A percentile compares a stretch with the other conserved stretches of the same genome.
Evolutionary conservation across 2,797 vertebrate genomes (phyloP).

Genomic region (Pseudocheirus occidentalis): DNA sequence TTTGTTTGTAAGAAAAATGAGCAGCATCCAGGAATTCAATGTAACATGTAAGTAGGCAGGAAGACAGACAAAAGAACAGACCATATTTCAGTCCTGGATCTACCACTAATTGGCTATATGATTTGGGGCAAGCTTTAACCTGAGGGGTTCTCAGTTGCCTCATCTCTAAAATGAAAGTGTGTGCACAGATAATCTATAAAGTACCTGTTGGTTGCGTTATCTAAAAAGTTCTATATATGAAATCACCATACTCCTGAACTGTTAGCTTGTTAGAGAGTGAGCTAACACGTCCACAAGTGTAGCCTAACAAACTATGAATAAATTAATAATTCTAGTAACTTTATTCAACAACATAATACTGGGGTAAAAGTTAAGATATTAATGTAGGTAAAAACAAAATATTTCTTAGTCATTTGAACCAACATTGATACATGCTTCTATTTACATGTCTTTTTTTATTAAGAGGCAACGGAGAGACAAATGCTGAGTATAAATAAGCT

Average conservation of each 20-base stretch:
- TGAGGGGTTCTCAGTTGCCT: background rate
- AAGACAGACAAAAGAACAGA: background rate
- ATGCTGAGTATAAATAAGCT: background rate
- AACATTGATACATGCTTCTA: background rate
- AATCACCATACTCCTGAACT: background rate
- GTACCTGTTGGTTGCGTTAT: background rate
- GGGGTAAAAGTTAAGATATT: background rate
- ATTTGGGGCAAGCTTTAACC: background rate
- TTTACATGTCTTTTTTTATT: background rate
- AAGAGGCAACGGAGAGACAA: background rate
- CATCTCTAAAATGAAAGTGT: background rate
- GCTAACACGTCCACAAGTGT: background rate
- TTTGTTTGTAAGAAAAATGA: slow-evolving; percentile 50
- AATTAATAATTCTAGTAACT: background rate
- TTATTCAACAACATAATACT: background rate
- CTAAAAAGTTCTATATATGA: background rate
- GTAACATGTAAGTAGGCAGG: background rate
- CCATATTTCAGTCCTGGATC: background rate
- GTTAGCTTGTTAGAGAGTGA: background rate
- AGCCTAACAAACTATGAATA: background rate
- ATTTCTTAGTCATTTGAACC: background rate
- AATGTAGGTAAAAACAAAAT: background rate
- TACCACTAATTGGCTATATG: background rate
- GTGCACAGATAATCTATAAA: background rate
- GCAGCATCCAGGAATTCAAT: slow-evolving; percentile 33